Evolutionary conservation across 37 sponge, comb jelly and placozoan genomes (phyloP).

Genomic region (Mnemiopsis leidyi): DNA sequence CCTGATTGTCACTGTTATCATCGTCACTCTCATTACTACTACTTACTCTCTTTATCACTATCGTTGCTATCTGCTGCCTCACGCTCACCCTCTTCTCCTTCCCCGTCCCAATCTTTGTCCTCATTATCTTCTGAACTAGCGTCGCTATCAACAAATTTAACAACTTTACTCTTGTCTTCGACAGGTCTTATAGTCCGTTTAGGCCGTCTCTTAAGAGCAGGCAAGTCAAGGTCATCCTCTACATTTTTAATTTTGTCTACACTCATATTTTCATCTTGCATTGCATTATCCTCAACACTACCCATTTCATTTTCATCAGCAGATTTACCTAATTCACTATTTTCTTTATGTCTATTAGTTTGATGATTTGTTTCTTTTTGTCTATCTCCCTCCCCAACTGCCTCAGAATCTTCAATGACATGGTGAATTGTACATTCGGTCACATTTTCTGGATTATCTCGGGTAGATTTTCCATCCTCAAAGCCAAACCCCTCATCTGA

Average conservation of each 20-base stretch:
- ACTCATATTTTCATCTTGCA: too few species aligned
- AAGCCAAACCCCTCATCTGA: too few species aligned
- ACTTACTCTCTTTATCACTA: neutral
- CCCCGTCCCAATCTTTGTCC: neutral
- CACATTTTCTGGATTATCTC: too few species aligned
- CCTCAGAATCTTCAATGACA: neutral
- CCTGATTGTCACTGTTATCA: neutral
- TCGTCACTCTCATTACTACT: neutral
- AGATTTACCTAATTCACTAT: neutral
- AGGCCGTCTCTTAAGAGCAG: neutral
- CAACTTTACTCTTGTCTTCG: neutral
- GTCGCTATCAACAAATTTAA: constrained; percentile 39
- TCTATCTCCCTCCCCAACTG: neutral
- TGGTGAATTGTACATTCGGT: too few species aligned
- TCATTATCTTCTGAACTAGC: neutral
- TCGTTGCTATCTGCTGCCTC: neutral
- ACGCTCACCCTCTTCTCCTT: neutral
- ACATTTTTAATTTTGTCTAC: too few species aligned
- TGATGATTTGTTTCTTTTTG: neutral
- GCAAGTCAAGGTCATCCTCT: neutral
- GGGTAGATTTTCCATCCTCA: too few species aligned
- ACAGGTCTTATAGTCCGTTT: constrained; percentile 21
- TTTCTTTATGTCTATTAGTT: neutral
- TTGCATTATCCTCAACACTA: neutral
- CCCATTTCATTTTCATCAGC: neutral